Evolutionary conservation across 1,140 invertebrate species (phyloP).

Genomic region (Tetramorium alpestre): DNA sequence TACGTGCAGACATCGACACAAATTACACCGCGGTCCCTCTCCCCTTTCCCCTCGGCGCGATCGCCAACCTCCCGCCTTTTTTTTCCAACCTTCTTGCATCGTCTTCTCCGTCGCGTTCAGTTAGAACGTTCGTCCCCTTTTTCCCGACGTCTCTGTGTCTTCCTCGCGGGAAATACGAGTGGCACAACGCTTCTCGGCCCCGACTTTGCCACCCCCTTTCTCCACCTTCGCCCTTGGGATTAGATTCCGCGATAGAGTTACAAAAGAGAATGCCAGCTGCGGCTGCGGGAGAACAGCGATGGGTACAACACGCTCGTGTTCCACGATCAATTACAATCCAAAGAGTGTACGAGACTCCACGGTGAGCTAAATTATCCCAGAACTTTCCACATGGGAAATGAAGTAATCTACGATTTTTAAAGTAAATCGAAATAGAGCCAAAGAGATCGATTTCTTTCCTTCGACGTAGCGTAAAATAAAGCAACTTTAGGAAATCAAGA

Average conservation of each 20-base stretch:
- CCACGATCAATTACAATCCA: neutral
- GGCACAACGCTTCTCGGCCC: conserved; percentile 33
- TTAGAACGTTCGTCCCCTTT: conserved; percentile 23
- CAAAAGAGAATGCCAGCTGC: conserved; percentile 51
- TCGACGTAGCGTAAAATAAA: neutral
- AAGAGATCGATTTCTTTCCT: neutral
- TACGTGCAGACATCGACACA: neutral
- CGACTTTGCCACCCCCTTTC: neutral
- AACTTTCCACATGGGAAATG: neutral
- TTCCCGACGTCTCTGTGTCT: conserved; percentile 22
- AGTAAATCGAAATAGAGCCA: neutral
- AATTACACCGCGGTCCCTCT: neutral
- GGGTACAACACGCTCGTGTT: conserved; percentile 37
- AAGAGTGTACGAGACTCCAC: neutral
- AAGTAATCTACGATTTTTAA: neutral
- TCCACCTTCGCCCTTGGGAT: conserved; percentile 46
- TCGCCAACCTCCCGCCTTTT: neutral
- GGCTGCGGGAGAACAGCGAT: conserved; percentile 19
- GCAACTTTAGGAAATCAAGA: neutral
- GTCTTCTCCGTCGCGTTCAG: neutral
- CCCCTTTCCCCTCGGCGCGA: no score
- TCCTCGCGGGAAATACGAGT: conserved; percentile 57
- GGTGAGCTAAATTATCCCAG: neutral
- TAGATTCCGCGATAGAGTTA: conserved; percentile 59
- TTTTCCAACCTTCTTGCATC: neutral